Evolutionary conservation across 2,888 invertebrate species (phyloP), one percentile per base, ranked within the genome.

Genomic region (Euzophera pinguis): DNA sequence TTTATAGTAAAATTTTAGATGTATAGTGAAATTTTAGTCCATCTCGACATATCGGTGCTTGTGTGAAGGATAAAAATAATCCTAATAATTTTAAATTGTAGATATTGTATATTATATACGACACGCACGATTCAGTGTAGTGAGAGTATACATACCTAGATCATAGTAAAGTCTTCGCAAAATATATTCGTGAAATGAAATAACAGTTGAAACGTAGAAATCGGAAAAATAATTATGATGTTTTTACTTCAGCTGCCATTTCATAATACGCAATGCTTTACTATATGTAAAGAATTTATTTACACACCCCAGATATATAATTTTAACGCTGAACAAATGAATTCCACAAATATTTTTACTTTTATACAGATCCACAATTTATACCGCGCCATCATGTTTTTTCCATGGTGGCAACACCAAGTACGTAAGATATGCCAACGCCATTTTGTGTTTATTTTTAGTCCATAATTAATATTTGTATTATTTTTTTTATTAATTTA

Each of bases 31-130:
- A 63, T 65, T 60, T 62, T 84, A 86, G 86, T 88, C 86, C 85
- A 88, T 83, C 73, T 83, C 72, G 72, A 89, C 88, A 89, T 89
- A 89, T 89, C 89, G 89, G 89, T 89, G 89, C 89, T 89, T 87
- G 79, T 72, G 75, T 76, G 78, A 75, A 78, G 77, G 73, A 65
- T 56, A 66, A 53, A 63, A 69, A 69, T 72, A 83, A 83, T 81
- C 81, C 81, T 85, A 82, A 76, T 75, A 73, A 76, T 70, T 72
- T 64, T 71, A 68, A 70, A 69, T 67, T 74, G 70, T 75, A 75
- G 70, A 63, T 60, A 60, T 47, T 65, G 62, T 67, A 64, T 69
- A 53, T 43, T 43, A 61, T 50, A 56, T 56, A 50, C 48, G 32
- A 49, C 67, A 67, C 67, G 77, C 76, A 78, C 75, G 69, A 70